Base-by-base conservation (phyloP, 2,888 invertebrate genomes). In the Orthosia incerta region DNA sequence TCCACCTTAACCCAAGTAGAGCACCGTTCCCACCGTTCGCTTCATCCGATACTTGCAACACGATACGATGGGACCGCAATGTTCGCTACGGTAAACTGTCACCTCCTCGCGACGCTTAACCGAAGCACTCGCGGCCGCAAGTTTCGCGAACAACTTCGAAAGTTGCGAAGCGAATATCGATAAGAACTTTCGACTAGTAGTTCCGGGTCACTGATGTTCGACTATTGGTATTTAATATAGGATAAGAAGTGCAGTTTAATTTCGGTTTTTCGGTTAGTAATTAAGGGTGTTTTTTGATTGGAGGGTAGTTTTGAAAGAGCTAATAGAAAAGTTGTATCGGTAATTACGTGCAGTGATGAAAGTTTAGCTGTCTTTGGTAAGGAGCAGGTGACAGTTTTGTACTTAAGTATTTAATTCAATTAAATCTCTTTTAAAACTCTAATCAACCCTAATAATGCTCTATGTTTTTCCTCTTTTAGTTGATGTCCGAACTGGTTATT, bases 41-140 rank as follows among this genome's bases (percentile, higher is more conserved):
- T n/a, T 31, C 69, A 76, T 78, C 76, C 76, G 69, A 80, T 74
- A 80, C 79, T 79, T 87, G 85, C 86, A 79, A 87, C 81, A 85
- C 84, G 83, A 88, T 87, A 88, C 86, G 86, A 78, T 79, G 83
- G 84, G 79, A 87, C 86, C 87, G 80, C 87, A 84, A 78, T 86
- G 92, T 92, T 91, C 90, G 88, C 89, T 89, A 89, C 91, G 89
- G 87, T 91, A 92, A 92, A 92, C 92, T 89, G 89, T 88, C 88
- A 87, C 88, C 85, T 86, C 86, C 85, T 85, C 67, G 80, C 88
- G 83, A 62, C 75, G 86, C 86, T 86, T 87, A 87, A 86, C 89
- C 88, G 88, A 82, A 87, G 87, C 89, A 83, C 86, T 86, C 84
- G 89, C 88, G 86, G 89, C 92, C 92, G 87, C 92, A 92, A 93